Conservation (phyloP, 2,797 vertebrate genomes). For the Neosilurus mollespiculum region DNA sequence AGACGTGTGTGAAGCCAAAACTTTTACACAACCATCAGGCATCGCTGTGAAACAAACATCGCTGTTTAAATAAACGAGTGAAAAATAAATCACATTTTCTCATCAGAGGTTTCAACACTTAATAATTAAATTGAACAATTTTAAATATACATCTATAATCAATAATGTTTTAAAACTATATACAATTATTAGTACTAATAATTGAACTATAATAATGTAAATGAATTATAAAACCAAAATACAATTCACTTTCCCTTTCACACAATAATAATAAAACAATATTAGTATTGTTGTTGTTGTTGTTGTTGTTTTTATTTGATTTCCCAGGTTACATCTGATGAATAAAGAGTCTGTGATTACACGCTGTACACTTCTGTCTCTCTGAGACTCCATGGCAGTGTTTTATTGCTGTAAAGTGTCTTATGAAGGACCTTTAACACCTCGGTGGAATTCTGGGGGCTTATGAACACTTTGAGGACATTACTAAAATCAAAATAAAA, state of each 20-base stretch:
- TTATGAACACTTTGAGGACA: background rate
- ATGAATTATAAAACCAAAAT: background rate
- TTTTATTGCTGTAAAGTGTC: background rate
- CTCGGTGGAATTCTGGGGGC: background rate
- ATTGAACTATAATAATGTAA: background rate
- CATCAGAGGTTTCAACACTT: background rate
- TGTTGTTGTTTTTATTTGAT: background rate
- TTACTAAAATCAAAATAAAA: background rate
- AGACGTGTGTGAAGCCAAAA: background rate
- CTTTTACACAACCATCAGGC: background rate
- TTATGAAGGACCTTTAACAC: background rate
- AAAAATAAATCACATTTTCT: background rate
- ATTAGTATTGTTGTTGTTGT: too few species aligned
- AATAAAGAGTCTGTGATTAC: background rate
- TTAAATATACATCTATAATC: background rate
- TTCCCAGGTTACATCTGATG: background rate
- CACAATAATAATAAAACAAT: background rate
- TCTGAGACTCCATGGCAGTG: background rate
- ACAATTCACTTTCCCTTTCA: background rate
- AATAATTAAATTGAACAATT: background rate
- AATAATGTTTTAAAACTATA: background rate
- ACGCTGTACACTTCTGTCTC: background rate
- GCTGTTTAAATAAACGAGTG: background rate
- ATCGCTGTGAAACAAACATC: background rate
- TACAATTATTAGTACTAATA: background rate